Conservation (phyloP, 2,888 invertebrate species). For the Andrena marginata region DNA sequence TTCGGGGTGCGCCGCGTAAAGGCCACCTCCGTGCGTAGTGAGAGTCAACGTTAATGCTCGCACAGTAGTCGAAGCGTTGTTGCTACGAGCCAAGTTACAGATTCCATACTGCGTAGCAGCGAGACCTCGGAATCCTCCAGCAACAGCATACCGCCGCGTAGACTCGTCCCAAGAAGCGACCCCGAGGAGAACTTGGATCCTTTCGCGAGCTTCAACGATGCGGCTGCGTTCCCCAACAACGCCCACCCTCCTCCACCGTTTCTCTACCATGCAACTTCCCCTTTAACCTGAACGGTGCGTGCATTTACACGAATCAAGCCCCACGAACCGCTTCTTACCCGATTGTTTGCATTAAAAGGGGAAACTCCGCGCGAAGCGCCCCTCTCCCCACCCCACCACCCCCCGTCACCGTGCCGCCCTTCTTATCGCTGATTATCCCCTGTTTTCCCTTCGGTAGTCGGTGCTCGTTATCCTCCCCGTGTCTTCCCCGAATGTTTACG, state of each 20-base stretch:
- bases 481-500: neutral
- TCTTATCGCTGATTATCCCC: conserved; percentile 36
- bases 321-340: conserved; percentile 38
- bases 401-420: neutral
- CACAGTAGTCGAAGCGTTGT: neutral
- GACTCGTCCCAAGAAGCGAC: conserved; percentile 19
- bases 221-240: neutral
- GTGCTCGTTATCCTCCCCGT: conserved; percentile 8
- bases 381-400: too few relatives aligned
- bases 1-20: neutral
- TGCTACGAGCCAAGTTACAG: neutral
- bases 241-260: neutral
- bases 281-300: conserved; percentile 20
- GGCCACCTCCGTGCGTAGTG: neutral
- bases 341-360: conserved; percentile 53
- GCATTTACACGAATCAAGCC: conserved; percentile 51
- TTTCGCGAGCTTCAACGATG: conserved; percentile 1
- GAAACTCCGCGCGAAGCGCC: conserved; percentile 14
- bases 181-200: conserved; percentile 35
- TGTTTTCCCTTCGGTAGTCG: conserved; percentile 5
- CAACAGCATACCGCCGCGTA: neutral
- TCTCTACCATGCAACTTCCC: conserved; percentile 7
- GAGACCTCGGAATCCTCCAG: neutral
- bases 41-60: neutral
- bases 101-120: neutral